Base-by-base conservation (phyloP, 2,888 invertebrate species). In the Mantis religiosa region DNA sequence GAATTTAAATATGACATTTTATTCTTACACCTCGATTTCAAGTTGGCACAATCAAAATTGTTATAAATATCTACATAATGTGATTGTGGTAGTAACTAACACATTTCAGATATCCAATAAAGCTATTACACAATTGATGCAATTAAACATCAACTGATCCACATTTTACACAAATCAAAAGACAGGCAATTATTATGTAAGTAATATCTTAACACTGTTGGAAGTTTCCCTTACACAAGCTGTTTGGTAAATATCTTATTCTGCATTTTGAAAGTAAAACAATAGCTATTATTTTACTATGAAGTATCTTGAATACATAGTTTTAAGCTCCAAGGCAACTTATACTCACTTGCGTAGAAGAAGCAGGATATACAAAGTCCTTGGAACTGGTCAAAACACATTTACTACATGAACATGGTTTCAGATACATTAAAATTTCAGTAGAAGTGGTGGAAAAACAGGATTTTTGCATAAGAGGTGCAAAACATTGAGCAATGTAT, bases 11-110 rank as follows among this genome's bases (percentile, higher is more conserved):
- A 27, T 30, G 88, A 84, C 84, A 88, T 82, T 88, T 88, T 87
- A 87, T 83, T 84, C 83, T 89, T 87, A 84, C 34, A 82, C 20
- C 82, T 87, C 30, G 54, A 82, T 82, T 87, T 82, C 87, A 83
- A 89, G 84, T 84, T 89, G 89, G 89, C 89, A 89, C 54, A 87
- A 89, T 83, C 87, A 89, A 87, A 87, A 81, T 87, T 83, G 84
- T 71, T 20, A 83, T 87, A 82, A 87, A 87, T 87, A 87, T 82
- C 87, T 87, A 87, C 87, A 87, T 87, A 41, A 71, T 54, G 81
- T 30, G 84, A 85, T 85, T 88, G 88, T 88, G 88, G 88, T 85
- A 85, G 88, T 81, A 88, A 88, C 84, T 88, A 88, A 88, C 88
- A 88, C 25, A 25, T 81, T 28, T 86, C 28, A n/a, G n/a, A n/a